These are phyloP conservation scores for Drosophila buzzatii DNA, from an alignment of 2,888 invertebrate species.

Conservation along the genomic window DNA sequence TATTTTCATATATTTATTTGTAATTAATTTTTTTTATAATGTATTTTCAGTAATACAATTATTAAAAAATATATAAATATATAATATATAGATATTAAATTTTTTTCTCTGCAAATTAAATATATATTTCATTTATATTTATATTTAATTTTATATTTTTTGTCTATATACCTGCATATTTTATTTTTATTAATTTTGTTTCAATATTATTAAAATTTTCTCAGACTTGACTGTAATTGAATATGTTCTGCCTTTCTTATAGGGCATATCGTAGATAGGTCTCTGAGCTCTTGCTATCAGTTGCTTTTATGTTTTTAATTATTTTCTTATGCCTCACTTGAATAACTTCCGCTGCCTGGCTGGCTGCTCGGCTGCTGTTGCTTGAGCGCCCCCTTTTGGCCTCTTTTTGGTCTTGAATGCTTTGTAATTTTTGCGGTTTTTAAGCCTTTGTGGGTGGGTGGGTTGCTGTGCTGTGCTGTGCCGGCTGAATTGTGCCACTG, in stretches of 20 bases:
- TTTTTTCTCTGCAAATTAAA: too few relatives aligned
- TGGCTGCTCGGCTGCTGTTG: slow-evolving; percentile 21
- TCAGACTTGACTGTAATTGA: slow-evolving; percentile 15
- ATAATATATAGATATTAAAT: too few relatives aligned
- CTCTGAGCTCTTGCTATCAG: slow-evolving; percentile 28
- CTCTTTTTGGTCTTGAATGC: slow-evolving; percentile 44
- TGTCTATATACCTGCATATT: too few relatives aligned
- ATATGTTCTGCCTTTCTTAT: slow-evolving; percentile 1
- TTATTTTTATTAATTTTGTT: too few relatives aligned
- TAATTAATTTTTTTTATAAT: too few relatives aligned
- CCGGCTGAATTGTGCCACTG: neutral
- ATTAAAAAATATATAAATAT: too few relatives aligned
- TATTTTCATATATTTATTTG: too few relatives aligned
- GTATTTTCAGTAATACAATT: too few relatives aligned
- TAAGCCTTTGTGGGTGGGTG: slow-evolving; percentile 59
- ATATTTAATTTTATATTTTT: too few relatives aligned
- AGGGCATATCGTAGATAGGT: slow-evolving; percentile 26
- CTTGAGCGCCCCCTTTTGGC: neutral
- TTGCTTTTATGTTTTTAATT: slow-evolving; percentile 67
- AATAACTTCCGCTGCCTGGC: slow-evolving; percentile 33
- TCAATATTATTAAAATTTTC: neutral
- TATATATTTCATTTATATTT: too few relatives aligned
- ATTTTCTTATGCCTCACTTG: slow-evolving; percentile 70
- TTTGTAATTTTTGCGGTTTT: slow-evolving; percentile 75
- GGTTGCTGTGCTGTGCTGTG: neutral